Evolutionary conservation across 1,140 invertebrate genomes (phyloP).

Genomic region (Diorhabda sublineata): DNA sequence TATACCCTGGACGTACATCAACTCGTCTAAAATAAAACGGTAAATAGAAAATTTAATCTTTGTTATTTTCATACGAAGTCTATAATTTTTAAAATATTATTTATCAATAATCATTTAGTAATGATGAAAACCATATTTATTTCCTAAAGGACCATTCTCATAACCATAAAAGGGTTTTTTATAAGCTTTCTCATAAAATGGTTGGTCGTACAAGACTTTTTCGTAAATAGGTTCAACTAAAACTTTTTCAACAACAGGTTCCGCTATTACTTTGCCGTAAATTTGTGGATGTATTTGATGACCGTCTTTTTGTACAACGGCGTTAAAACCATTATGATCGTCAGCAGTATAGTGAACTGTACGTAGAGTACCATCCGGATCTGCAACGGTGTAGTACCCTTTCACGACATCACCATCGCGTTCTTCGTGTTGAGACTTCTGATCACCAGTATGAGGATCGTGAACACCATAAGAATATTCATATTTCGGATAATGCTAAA

Average conservation of each 20-base stretch:
- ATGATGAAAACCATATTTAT: not conserved
- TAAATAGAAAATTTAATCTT: too few species aligned
- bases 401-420: constrained; percentile 59
- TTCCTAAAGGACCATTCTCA: not conserved
- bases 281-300: constrained; percentile 10
- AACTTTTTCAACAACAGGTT: not conserved
- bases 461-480: constrained; percentile 53
- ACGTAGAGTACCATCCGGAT: constrained; percentile 59
- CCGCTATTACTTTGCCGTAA: not conserved
- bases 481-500: constrained; percentile 45
- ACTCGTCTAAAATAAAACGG: too few species aligned
- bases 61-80: too few species aligned
- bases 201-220: not conserved
- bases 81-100: too few species aligned
- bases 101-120: not conserved
- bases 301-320: constrained; percentile 40
- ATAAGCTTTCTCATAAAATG: not conserved
- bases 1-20: too few species aligned
- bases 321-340: constrained; percentile 51
- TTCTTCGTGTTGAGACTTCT: constrained; percentile 55
- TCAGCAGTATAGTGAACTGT: constrained; percentile 62
- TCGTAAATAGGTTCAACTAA: not conserved
- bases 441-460: constrained; percentile 55
- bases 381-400: constrained; percentile 59
- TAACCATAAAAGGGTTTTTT: not conserved